phyloP scores from a whole-genome alignment of 1,140 invertebrate species.

The Laodelphax striatellus region DNA sequence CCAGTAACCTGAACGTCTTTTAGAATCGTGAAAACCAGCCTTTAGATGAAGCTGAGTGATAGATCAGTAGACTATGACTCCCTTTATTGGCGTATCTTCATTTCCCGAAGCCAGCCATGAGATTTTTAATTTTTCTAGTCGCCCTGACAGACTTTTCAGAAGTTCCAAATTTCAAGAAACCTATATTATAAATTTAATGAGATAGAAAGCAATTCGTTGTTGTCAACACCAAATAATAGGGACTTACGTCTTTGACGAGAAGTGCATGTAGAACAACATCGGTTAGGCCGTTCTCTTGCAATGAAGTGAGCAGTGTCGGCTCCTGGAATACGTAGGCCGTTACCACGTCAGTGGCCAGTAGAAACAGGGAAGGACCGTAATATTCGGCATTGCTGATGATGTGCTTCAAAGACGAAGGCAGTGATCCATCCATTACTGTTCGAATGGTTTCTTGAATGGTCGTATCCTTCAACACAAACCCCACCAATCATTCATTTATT shows the following conservation, averaged over 20 bases:
- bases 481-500: background rate
- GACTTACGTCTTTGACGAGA: conserved; percentile 67
- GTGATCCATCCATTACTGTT: conserved; percentile 80
- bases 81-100: too few species aligned
- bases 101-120: too few species aligned
- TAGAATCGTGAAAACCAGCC: too few species aligned
- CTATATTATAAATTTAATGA: too few species aligned
- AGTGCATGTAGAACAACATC: conserved; percentile 79
- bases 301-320: conserved; percentile 69
- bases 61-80: too few species aligned
- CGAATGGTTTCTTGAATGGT: conserved; percentile 75
- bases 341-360: conserved; percentile 82
- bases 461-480: conserved; percentile 42
- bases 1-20: too few species aligned
- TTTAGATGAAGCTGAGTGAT: too few species aligned
- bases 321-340: conserved; percentile 91
- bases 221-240: too few species aligned
- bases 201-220: too few species aligned
- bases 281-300: conserved; percentile 83
- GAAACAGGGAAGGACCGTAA: conserved; percentile 79
- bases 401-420: conserved; percentile 74
- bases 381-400: conserved; percentile 90
- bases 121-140: too few species aligned
- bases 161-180: too few species aligned
- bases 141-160: too few species aligned